Base-by-base conservation (phyloP, 2,113 vertebrate genomes). In the Entelurus aequoreus region DNA sequence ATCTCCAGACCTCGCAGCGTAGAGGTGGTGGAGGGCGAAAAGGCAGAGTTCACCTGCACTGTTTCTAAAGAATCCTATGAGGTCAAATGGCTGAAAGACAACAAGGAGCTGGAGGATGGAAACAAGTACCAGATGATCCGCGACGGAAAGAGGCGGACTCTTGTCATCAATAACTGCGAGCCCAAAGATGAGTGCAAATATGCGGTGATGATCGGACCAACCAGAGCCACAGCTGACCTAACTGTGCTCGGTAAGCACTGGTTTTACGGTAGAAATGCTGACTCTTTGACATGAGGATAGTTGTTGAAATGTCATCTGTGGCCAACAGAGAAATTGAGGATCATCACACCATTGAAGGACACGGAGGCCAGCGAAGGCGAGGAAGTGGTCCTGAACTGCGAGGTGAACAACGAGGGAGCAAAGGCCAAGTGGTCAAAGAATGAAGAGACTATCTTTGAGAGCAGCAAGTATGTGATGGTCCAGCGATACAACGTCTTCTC, bases 361-460 rank as follows among this genome's bases (percentile, higher is more conserved):
- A 92, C 89, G 1, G 90, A 93, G 49, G 90, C 88, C 63, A 92
- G 80, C 69, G 97, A 98, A 78, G 92, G 92, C 65, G 88, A 95
- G 75, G 97, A 99, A 87, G 88, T 92, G 6, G 91, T 96, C 52
- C 94, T 98, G 74, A 94, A 97, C 88, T 99, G 97, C 58, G 97
- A 99, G 87, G 95, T 97, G 58, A 99, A 98, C 86, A 89, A 92
- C 1, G 96, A 96, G 74, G 94, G 92, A 66, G 96, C 95, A n/a
- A 99, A 98, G 81, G 95, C 94, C 67, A 99, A 98, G 71, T 99
- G 97, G 97, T 91, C 95, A 85, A 95, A 92, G 90, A 91, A 96
- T 55, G 91, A 93, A 0, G 94, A 98, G 69, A 91, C 92, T 12
- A 83, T 99, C 77, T 99, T 97, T 66, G 97, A 99, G 75, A 98